Percentiles rank a stretch among this genome's conserved stretches.
phyloP scores from a whole-genome alignment of 2,797 vertebrate species.

The Carapus acus region DNA sequence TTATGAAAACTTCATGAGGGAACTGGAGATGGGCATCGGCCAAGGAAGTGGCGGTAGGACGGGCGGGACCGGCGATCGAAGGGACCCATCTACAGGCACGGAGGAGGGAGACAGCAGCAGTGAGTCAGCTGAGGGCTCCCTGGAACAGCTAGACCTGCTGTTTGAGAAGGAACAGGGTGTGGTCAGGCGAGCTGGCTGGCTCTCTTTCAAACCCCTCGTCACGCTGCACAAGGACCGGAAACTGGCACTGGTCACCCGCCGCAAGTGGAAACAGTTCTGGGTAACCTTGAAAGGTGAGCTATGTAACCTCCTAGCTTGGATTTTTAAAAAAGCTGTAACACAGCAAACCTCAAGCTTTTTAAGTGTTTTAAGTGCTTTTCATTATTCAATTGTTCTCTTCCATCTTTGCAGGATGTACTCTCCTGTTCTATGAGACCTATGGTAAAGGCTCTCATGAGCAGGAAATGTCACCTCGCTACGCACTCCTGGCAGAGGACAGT shows the following conservation, averaged over 20 bases:
- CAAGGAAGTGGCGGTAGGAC: conserved; percentile 35
- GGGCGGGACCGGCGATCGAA: conserved; percentile 55
- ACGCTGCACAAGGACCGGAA: conserved; percentile 91
- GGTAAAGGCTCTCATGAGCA: conserved; percentile 80
- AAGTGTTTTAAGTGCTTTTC: too few species aligned
- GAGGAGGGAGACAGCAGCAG: conserved; percentile 81
- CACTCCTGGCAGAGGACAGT: conserved; percentile 88
- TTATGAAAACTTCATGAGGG: conserved; percentile 93
- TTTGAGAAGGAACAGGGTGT: conserved; percentile 94
- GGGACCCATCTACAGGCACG: conserved; percentile 77
- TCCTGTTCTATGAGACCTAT: conserved; percentile 90
- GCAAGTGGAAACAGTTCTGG: conserved; percentile 95
- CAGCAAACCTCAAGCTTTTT: too few species aligned
- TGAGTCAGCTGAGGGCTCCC: conserved; percentile 82
- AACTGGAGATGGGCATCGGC: conserved; percentile 80
- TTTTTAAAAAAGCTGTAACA: too few species aligned
- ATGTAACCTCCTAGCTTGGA: conserved; percentile 6
- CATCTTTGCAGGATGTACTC: conserved; percentile 78
- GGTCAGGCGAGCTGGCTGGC: conserved; percentile 91
- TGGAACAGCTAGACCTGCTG: conserved; percentile 87
- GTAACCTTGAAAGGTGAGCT: conserved; percentile 91
- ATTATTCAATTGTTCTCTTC: too few species aligned
- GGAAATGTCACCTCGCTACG: conserved; percentile 78
- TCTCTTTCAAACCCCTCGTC: conserved; percentile 89
- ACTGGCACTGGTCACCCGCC: conserved; percentile 83